phyloP scores from a whole-genome alignment of 2,888 invertebrate species.

The Phengaris arion region DNA sequence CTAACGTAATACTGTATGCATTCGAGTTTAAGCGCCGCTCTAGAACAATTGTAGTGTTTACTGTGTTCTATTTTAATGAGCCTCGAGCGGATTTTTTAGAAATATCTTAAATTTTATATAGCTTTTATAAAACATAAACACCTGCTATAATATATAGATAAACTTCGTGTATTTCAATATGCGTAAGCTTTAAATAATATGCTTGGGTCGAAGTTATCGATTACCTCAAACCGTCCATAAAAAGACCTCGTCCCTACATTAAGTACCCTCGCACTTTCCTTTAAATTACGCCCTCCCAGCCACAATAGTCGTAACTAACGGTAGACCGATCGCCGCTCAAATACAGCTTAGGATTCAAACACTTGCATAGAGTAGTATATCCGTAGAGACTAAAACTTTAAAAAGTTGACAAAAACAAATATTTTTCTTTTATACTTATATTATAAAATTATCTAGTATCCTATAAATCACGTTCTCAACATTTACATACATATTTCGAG shows the following conservation, averaged over 20 bases:
- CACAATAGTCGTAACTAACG: conserved; percentile 59
- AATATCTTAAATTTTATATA: too few relatives aligned
- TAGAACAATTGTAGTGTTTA: not conserved
- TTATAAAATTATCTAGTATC: too few relatives aligned
- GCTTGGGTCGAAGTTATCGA: conserved; percentile 44
- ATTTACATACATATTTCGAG: not conserved
- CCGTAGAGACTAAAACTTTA: conserved; percentile 23
- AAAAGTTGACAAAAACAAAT: not conserved
- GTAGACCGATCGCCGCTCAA: conserved; percentile 50
- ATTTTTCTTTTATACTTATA: too few relatives aligned
- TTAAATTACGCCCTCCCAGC: conserved; percentile 40
- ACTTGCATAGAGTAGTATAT: conserved; percentile 30
- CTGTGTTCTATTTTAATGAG: not conserved
- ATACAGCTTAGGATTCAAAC: conserved; percentile 41
- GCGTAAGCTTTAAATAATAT: conserved; percentile 29
- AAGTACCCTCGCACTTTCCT: conserved; percentile 50
- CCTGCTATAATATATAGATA: not conserved
- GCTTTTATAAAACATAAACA: too few relatives aligned
- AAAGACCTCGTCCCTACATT: conserved; percentile 46
- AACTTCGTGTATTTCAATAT: not conserved
- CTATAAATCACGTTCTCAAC: too few relatives aligned
- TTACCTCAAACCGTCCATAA: conserved; percentile 54
- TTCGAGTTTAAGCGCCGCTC: not conserved
- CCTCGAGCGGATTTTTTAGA: not conserved
- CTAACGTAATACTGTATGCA: conserved; percentile 12